These are phyloP conservation scores for Acleris literana DNA, from an alignment of 2,888 invertebrate genomes.

Conservation along the genomic window DNA sequence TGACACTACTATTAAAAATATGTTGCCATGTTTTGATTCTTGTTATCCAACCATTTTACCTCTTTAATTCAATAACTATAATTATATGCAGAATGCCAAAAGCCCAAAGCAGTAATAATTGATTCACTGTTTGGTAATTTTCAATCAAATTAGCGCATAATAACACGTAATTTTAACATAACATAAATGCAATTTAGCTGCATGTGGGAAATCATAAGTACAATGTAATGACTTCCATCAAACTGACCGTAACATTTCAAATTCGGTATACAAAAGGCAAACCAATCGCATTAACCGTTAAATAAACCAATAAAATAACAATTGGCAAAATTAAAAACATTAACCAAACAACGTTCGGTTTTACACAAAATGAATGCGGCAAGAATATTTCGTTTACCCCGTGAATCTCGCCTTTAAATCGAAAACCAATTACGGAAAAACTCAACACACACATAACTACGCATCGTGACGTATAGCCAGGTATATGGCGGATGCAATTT, in stretches of 20 bases:
- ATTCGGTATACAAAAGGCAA: slow-evolving; percentile 5
- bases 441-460: slow-evolving; percentile 64
- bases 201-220: too few relatives aligned
- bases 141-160: too few relatives aligned
- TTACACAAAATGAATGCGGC: slow-evolving; percentile 42
- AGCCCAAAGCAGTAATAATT: too few relatives aligned
- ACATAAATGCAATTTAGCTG: too few relatives aligned
- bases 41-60: too few relatives aligned
- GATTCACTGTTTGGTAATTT: too few relatives aligned
- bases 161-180: too few relatives aligned
- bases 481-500: slow-evolving; percentile 39
- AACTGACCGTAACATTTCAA: slow-evolving; percentile 9
- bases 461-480: slow-evolving; percentile 50
- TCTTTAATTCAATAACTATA: too few relatives aligned
- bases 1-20: too few relatives aligned
- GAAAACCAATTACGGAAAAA: slow-evolving; percentile 82
- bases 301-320: slow-evolving; percentile 18
- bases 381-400: slow-evolving; percentile 48
- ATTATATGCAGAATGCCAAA: too few relatives aligned
- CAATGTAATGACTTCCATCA: not conserved
- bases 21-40: too few relatives aligned
- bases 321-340: slow-evolving; percentile 40
- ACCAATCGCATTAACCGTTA: slow-evolving; percentile 13
- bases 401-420: slow-evolving; percentile 62
- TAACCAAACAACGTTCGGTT: slow-evolving; percentile 37